phyloP scores from a whole-genome alignment of 2,888 invertebrate species.

The Blastobasis lacticolella region DNA sequence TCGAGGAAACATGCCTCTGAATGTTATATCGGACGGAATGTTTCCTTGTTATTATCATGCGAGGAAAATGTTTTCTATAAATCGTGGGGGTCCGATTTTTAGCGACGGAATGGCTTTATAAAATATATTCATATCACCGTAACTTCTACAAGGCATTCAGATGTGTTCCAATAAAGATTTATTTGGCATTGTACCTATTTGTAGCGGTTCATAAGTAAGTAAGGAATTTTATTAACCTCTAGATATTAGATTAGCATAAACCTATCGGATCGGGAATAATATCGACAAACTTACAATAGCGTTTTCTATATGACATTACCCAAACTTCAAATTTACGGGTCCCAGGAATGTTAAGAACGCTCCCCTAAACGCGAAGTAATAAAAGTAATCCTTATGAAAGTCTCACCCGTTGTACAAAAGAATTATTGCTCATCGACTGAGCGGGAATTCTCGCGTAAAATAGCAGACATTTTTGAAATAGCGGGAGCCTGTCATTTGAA shows the following conservation, averaged over 20 bases:
- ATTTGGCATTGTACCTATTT: too few relatives aligned
- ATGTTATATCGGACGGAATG: background rate
- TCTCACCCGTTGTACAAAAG: constrained; percentile 45
- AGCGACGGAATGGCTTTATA: too few relatives aligned
- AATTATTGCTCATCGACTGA: constrained; percentile 54
- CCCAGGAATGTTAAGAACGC: constrained; percentile 6
- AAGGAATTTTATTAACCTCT: too few relatives aligned
- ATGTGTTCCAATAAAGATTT: too few relatives aligned
- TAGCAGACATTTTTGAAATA: constrained; percentile 65
- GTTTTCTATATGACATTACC: background rate
- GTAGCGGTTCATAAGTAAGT: too few relatives aligned
- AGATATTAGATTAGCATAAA: too few relatives aligned
- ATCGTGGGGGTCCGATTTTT: too few relatives aligned
- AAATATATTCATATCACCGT: too few relatives aligned
- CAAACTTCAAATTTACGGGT: constrained; percentile 4
- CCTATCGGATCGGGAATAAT: too few relatives aligned
- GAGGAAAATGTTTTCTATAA: too few relatives aligned
- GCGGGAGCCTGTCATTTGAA: constrained; percentile 59
- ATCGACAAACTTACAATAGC: too few relatives aligned
- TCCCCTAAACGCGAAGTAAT: constrained; percentile 29
- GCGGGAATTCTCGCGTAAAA: constrained; percentile 55
- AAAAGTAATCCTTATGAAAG: constrained; percentile 45
- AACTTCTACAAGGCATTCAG: too few relatives aligned
- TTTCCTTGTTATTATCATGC: background rate
- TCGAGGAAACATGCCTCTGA: constrained; percentile 2